Conservation (phyloP, 2,888 invertebrate species). For the Microctonus aethiopoides region DNA sequence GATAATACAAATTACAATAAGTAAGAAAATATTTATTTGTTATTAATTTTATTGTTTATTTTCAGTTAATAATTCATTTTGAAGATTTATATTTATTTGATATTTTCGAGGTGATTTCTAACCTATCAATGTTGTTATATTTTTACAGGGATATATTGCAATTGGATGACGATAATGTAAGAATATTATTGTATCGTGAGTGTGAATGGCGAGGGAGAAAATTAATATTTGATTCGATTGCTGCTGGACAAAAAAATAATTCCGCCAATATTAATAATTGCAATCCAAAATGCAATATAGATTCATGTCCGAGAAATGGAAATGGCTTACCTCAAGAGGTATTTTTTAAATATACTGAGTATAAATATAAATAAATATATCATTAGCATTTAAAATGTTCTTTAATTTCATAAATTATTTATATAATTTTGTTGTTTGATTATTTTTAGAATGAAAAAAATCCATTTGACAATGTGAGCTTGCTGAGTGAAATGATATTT, state of each 20-base stretch:
- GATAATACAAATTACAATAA: slow-evolving; percentile 46
- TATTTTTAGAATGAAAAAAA: slow-evolving; percentile 70
- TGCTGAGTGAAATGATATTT: slow-evolving; percentile 92
- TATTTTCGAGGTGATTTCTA: not conserved
- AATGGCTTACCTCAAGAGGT: slow-evolving; percentile 40
- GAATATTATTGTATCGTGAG: slow-evolving; percentile 86
- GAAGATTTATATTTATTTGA: not conserved
- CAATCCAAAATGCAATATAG: slow-evolving; percentile 62
- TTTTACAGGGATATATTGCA: slow-evolving; percentile 72
- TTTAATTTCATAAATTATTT: not conserved
- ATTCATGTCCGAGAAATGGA: slow-evolving; percentile 70
- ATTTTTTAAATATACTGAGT: slow-evolving; percentile 12
- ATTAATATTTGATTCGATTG: slow-evolving; percentile 84
- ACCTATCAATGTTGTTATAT: not conserved
- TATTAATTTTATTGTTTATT: not conserved
- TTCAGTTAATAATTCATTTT: not conserved
- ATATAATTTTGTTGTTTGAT: not conserved
- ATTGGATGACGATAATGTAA: slow-evolving; percentile 79
- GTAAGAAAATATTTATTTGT: slow-evolving; percentile 44
- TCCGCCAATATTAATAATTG: slow-evolving; percentile 32
- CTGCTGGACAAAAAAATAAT: slow-evolving; percentile 72
- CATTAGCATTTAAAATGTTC: not conserved
- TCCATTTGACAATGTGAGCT: slow-evolving; percentile 72
- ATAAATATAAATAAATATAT: too few relatives aligned
- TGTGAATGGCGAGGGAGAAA: slow-evolving; percentile 85